Evolutionary conservation across 2,888 invertebrate genomes (phyloP).

Genomic region (Apodemia mormo): DNA sequence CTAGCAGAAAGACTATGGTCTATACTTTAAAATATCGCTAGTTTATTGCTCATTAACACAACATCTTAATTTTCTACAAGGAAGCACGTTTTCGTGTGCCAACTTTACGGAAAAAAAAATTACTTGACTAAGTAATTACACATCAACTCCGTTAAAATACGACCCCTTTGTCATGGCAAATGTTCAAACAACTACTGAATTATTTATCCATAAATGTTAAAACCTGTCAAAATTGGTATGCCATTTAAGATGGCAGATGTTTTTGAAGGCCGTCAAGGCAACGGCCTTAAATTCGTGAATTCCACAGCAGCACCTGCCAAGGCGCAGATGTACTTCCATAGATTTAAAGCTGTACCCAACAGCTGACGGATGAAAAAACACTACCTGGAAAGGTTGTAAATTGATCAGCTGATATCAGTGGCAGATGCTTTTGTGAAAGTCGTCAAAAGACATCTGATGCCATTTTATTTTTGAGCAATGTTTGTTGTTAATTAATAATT

Average conservation of each 20-base stretch:
- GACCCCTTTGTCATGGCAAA: too few relatives aligned
- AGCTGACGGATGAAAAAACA: conserved; percentile 62
- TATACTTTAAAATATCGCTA: too few relatives aligned
- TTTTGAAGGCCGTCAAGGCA: conserved; percentile 30
- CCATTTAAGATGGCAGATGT: conserved; percentile 31
- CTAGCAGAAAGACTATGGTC: too few relatives aligned
- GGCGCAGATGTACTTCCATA: conserved; percentile 69
- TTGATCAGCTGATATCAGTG: conserved; percentile 60
- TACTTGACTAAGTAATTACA: too few relatives aligned
- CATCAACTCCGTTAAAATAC: too few relatives aligned
- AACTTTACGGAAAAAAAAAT: too few relatives aligned
- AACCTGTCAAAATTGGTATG: conserved; percentile 18
- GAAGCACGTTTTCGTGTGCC: too few relatives aligned
- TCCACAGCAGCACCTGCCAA: conserved; percentile 62
- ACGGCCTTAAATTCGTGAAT: conserved; percentile 50
- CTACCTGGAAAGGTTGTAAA: conserved; percentile 54
- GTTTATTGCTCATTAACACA: too few relatives aligned
- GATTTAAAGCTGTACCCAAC: conserved; percentile 62
- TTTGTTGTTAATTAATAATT: not conserved
- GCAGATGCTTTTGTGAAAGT: conserved; percentile 31
- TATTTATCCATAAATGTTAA: not conserved
- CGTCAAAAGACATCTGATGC: not conserved
- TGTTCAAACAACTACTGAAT: not conserved
- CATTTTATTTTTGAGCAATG: not conserved
- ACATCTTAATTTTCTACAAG: too few relatives aligned